Percentiles rank a stretch among this genome's conserved stretches.
These are phyloP conservation scores for Diorhabda carinulata DNA, from an alignment of 1,140 invertebrate species.

Conservation along the genomic window DNA sequence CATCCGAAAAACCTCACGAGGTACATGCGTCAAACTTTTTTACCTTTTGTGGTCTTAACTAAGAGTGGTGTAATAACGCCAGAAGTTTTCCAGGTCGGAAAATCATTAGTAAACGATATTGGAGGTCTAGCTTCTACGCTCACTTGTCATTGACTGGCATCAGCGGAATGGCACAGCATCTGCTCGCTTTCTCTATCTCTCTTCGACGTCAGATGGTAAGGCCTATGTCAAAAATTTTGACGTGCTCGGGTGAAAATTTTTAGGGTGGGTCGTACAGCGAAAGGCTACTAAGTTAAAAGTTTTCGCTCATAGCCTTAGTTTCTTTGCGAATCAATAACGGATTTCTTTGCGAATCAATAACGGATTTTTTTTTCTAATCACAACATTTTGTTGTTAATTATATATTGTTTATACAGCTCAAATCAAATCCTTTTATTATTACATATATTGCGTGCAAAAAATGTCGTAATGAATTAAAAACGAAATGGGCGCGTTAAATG, in stretches of 20 bases:
- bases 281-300: background rate
- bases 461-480: too few species aligned
- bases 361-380: background rate
- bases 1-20: too few species aligned
- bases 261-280: too few species aligned
- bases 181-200: background rate
- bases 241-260: too few species aligned
- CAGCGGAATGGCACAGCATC: background rate
- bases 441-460: background rate
- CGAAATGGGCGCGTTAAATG: background rate
- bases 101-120: conserved; percentile 6
- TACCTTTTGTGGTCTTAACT: too few species aligned
- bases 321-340: too few species aligned
- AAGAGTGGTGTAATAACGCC: background rate
- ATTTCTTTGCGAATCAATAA: background rate
- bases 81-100: background rate
- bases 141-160: background rate
- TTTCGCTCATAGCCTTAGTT: background rate
- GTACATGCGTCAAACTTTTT: too few species aligned
- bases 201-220: too few species aligned
- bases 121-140: background rate
- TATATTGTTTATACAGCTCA: background rate
- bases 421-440: conserved; percentile 4
- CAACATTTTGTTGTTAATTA: background rate
- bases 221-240: too few species aligned